Conservation (phyloP, 1,140 invertebrate genomes). For the Drosophila albomicans region DNA sequence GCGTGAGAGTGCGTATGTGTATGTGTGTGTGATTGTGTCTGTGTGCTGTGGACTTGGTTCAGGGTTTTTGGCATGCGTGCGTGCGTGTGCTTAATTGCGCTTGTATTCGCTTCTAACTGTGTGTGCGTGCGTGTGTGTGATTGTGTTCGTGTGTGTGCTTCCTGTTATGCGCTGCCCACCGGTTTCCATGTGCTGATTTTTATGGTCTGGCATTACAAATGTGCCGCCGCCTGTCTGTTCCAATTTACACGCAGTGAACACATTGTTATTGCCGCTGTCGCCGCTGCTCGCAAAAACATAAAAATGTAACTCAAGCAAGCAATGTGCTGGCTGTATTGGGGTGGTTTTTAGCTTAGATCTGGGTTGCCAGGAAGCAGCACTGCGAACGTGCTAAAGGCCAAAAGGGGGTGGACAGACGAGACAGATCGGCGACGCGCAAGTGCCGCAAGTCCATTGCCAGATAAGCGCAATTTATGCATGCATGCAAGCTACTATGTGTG, state of each 20-base stretch:
- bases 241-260: constrained; percentile 59
- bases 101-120: constrained; percentile 51
- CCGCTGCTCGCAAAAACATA: constrained; percentile 37
- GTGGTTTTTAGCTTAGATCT: constrained; percentile 61
- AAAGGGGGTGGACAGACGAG: constrained; percentile 44
- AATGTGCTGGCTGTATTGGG: constrained; percentile 54
- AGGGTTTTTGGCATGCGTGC: constrained; percentile 64
- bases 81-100: constrained; percentile 70
- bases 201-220: constrained; percentile 45
- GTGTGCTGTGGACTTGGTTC: constrained; percentile 30
- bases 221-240: constrained; percentile 55
- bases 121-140: constrained; percentile 6
- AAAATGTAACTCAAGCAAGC: constrained; percentile 57
- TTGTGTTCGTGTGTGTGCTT: constrained; percentile 34
- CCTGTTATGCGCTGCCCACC: constrained; percentile 57
- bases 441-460: constrained; percentile 30
- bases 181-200: constrained; percentile 74
- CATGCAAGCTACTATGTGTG: constrained; percentile 41
- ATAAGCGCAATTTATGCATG: constrained; percentile 37
- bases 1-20: too few species aligned
- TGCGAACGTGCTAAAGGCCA: background rate
- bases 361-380: constrained; percentile 18
- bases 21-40: background rate
- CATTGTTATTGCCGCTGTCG: constrained; percentile 35
- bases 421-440: constrained; percentile 74